Evolutionary conservation across 2,888 invertebrate species (phyloP).

Genomic region (Dynastes tityus): DNA sequence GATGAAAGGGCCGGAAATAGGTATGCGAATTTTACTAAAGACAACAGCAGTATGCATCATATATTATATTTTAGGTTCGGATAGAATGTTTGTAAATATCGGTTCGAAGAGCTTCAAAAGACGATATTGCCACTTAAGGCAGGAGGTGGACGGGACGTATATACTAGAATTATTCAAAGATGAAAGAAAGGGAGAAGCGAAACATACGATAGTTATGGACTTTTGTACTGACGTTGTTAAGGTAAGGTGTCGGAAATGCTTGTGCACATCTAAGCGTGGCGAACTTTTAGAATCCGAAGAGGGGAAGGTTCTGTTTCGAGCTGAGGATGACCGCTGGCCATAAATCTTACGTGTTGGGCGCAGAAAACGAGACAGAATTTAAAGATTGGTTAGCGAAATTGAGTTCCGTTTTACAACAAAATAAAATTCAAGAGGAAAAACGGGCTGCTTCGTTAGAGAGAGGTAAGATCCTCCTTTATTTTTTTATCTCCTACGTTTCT

Average conservation of each 20-base stretch:
- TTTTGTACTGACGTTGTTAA: slow-evolving; percentile 92
- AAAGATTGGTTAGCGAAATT: slow-evolving; percentile 89
- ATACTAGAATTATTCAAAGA: slow-evolving; percentile 95
- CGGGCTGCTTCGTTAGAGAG: slow-evolving; percentile 79
- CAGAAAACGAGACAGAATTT: slow-evolving; percentile 88
- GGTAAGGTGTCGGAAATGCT: slow-evolving; percentile 70
- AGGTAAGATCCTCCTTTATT: slow-evolving; percentile 61
- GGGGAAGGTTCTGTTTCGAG: slow-evolving; percentile 91
- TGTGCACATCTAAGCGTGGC: slow-evolving; percentile 11
- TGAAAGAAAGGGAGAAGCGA: slow-evolving; percentile 91
- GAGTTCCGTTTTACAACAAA: slow-evolving; percentile 87
- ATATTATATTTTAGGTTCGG: slow-evolving; percentile 73
- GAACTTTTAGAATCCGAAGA: slow-evolving; percentile 82
- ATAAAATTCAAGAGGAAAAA: slow-evolving; percentile 86
- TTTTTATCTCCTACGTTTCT: neutral
- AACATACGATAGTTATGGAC: slow-evolving; percentile 94
- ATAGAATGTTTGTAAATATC: slow-evolving; percentile 92
- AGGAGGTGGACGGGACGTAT: slow-evolving; percentile 93
- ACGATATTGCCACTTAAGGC: slow-evolving; percentile 89
- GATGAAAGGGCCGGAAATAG: slow-evolving; percentile 92
- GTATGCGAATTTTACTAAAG: slow-evolving; percentile 51
- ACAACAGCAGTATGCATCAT: neutral
- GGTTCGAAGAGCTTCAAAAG: slow-evolving; percentile 95
- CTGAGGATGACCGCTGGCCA: slow-evolving; percentile 89
- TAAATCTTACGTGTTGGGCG: slow-evolving; percentile 89